Evolutionary conservation across 2,888 invertebrate genomes (phyloP).

Genomic region (Patella caerulea): DNA sequence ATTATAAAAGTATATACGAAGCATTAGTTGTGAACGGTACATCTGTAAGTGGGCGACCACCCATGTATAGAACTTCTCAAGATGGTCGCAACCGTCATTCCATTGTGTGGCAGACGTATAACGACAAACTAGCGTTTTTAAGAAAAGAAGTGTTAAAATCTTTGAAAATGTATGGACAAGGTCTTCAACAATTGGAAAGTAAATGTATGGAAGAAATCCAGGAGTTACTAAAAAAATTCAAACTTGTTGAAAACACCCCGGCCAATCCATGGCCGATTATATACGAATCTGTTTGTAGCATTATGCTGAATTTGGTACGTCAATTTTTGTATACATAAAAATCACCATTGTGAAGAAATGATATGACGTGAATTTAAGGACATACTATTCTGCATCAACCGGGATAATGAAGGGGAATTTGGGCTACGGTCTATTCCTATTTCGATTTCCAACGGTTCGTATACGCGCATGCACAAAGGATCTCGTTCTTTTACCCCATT

Average conservation of each 20-base stretch:
- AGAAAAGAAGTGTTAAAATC: slow-evolving; percentile 43
- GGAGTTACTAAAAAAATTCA: neutral
- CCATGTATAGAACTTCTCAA: slow-evolving; percentile 52
- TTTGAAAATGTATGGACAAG: slow-evolving; percentile 21
- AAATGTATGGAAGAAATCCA: slow-evolving; percentile 47
- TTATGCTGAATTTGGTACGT: slow-evolving; percentile 57
- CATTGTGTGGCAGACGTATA: slow-evolving; percentile 62
- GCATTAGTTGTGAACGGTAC: slow-evolving; percentile 52
- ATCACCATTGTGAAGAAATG: slow-evolving; percentile 21
- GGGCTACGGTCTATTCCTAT: too few relatives aligned
- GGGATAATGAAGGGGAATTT: too few relatives aligned
- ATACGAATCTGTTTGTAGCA: slow-evolving; percentile 51
- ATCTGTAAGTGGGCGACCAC: slow-evolving; percentile 60
- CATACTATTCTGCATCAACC: slow-evolving; percentile 39
- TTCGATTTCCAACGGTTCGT: too few relatives aligned
- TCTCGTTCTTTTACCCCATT: too few relatives aligned
- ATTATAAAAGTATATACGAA: slow-evolving; percentile 51
- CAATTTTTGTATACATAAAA: slow-evolving; percentile 20
- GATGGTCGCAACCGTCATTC: slow-evolving; percentile 46
- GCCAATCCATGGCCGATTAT: slow-evolving; percentile 49
- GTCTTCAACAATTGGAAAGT: slow-evolving; percentile 46
- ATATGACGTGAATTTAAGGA: slow-evolving; percentile 34
- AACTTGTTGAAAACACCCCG: slow-evolving; percentile 16
- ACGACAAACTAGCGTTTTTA: slow-evolving; percentile 52
- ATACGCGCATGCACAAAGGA: too few relatives aligned